phyloP scores from a whole-genome alignment of 2,113 vertebrate genomes.

The Ursus arctos region DNA sequence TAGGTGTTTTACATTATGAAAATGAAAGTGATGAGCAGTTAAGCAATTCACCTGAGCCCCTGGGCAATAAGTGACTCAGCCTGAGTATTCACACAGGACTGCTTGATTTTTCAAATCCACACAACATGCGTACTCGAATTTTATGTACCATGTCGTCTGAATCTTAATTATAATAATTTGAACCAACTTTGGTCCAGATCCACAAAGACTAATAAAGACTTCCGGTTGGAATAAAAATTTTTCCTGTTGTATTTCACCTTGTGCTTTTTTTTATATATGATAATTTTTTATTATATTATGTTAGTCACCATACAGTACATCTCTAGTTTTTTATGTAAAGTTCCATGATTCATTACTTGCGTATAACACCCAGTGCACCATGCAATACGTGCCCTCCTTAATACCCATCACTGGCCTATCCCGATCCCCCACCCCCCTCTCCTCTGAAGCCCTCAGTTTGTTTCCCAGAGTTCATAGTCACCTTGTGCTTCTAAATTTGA shows the following conservation, averaged over 20 bases:
- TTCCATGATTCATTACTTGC: too few species aligned
- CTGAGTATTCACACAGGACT: neutral
- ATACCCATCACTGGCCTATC: too few species aligned
- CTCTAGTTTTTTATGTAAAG: too few species aligned
- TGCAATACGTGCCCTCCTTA: too few species aligned
- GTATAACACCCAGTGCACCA: too few species aligned
- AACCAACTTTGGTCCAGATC: neutral
- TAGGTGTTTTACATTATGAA: neutral
- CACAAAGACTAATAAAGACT: neutral
- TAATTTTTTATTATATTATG: too few species aligned
- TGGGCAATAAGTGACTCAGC: neutral
- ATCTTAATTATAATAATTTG: constrained; percentile 20
- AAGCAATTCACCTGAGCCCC: neutral
- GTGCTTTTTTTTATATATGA: neutral
- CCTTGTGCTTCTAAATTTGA: neutral
- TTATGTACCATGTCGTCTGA: neutral
- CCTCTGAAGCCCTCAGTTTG: too few species aligned
- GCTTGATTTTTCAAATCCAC: constrained; percentile 30
- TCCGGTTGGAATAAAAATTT: neutral
- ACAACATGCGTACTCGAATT: neutral
- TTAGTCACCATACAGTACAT: too few species aligned
- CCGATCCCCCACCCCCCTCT: too few species aligned
- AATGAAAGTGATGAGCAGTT: neutral
- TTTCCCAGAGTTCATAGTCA: too few species aligned
- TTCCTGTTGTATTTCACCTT: neutral